These are phyloP conservation scores for Trididemnum miniatum DNA, from an alignment of 23 tunicate species.

Conservation along the genomic window DNA sequence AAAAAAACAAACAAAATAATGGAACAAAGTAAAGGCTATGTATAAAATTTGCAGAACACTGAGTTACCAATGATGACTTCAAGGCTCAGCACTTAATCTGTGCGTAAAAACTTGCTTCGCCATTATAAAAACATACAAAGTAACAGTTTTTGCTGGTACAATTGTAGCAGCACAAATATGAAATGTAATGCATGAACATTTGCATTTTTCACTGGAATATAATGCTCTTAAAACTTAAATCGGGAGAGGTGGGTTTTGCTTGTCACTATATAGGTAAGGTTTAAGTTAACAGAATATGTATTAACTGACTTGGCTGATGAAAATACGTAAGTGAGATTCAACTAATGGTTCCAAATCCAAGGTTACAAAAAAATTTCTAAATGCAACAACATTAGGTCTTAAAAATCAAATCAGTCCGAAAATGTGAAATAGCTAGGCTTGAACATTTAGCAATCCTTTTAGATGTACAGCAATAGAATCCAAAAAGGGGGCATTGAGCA, in stretches of 20 bases:
- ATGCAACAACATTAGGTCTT: too few species aligned
- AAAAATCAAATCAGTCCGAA: too few species aligned
- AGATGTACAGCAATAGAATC: constrained; percentile 33
- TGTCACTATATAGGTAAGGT: too few species aligned
- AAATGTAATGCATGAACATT: background rate
- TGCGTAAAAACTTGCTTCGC: background rate
- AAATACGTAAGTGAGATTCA: too few species aligned
- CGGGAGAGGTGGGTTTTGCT: too few species aligned
- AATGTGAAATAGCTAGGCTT: constrained; percentile 21
- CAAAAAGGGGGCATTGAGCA: constrained; percentile 22
- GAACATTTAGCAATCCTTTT: constrained; percentile 72
- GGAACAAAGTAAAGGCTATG: constrained; percentile 21
- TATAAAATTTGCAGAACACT: constrained; percentile 31
- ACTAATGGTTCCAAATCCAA: too few species aligned
- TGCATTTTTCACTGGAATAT: too few species aligned
- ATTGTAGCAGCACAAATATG: constrained; percentile 1
- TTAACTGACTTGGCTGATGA: too few species aligned
- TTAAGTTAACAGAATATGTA: too few species aligned
- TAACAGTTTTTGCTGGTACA: background rate
- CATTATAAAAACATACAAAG: background rate
- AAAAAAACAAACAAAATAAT: background rate
- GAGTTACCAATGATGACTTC: constrained; percentile 36
- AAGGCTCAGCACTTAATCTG: constrained; percentile 31
- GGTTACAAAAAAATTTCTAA: too few species aligned
- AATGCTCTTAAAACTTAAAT: too few species aligned